phyloP scores from a whole-genome alignment of 2,797 vertebrate genomes.

The Pyrrhura leucotis region DNA sequence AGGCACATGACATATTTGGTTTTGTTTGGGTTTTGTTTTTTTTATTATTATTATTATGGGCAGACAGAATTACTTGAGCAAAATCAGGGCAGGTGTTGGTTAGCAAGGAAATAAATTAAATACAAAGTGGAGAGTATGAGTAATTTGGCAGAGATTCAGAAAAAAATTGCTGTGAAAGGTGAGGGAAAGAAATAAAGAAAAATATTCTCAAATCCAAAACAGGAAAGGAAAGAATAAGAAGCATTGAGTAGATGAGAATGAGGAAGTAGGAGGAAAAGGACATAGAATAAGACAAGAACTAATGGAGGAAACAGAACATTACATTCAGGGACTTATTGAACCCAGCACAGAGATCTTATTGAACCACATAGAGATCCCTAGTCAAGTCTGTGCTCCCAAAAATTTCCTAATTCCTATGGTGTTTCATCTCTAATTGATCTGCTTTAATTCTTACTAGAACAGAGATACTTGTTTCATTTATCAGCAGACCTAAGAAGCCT shows the following conservation, averaged over 20 bases:
- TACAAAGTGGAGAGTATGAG: not conserved
- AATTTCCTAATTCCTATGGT: not conserved
- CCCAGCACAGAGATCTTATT: not conserved
- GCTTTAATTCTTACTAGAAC: not conserved
- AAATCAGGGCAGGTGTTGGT: not conserved
- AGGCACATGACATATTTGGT: accelerated
- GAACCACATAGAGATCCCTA: not conserved
- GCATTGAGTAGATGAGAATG: not conserved
- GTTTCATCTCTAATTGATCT: not conserved
- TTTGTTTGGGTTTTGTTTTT: not conserved
- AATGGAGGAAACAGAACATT: not conserved
- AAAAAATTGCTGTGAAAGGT: not conserved
- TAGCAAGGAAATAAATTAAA: not conserved
- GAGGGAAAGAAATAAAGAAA: not conserved
- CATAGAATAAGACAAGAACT: not conserved
- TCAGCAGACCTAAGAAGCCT: not conserved
- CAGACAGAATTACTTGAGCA: not conserved
- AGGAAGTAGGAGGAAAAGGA: not conserved
- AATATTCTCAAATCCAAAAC: not conserved
- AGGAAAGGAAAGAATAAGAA: not conserved
- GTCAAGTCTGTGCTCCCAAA: not conserved
- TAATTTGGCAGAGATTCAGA: not conserved
- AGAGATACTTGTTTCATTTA: not conserved
- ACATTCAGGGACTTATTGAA: not conserved
- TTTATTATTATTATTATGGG: not conserved